Percentiles rank a stretch among this genome's conserved stretches.
Evolutionary conservation across 2,888 invertebrate species (phyloP).

Genomic region (Drosophila kanekoi): DNA sequence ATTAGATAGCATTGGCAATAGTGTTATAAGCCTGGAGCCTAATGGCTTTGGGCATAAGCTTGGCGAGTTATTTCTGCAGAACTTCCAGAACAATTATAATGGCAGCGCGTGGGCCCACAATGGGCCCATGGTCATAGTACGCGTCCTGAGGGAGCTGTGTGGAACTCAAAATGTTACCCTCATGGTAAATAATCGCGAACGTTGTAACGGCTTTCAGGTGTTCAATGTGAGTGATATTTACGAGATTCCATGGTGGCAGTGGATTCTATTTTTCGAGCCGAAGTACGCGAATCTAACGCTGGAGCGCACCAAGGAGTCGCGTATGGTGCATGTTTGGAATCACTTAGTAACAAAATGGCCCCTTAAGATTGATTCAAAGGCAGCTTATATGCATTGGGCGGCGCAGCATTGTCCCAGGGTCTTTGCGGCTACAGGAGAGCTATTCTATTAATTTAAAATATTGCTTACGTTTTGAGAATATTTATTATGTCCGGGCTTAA

Average conservation of each 20-base stretch:
- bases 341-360: constrained; percentile 68
- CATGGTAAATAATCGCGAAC: constrained; percentile 85
- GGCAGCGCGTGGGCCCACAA: constrained; percentile 86
- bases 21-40: constrained; percentile 88
- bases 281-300: constrained; percentile 81
- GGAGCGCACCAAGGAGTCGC: constrained; percentile 67
- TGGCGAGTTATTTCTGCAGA: constrained; percentile 86
- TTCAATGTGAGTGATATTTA: constrained; percentile 88
- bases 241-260: constrained; percentile 87
- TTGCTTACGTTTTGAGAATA: no score
- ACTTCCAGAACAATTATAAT: constrained; percentile 86
- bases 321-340: constrained; percentile 82
- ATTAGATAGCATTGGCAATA: constrained; percentile 87
- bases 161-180: constrained; percentile 85
- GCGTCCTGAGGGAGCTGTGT: constrained; percentile 87
- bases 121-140: constrained; percentile 86
- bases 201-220: constrained; percentile 88
- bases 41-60: constrained; percentile 87
- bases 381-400: constrained; percentile 78
- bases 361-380: constrained; percentile 70
- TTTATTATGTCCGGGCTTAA: no score
- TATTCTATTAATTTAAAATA: neutral
- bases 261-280: constrained; percentile 87
- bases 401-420: constrained; percentile 80
- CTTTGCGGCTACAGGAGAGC: constrained; percentile 58